Evolutionary conservation across 1,140 invertebrate species (phyloP), one percentile per base, ranked within the genome.

Genomic region (Gryllus bimaculatus): DNA sequence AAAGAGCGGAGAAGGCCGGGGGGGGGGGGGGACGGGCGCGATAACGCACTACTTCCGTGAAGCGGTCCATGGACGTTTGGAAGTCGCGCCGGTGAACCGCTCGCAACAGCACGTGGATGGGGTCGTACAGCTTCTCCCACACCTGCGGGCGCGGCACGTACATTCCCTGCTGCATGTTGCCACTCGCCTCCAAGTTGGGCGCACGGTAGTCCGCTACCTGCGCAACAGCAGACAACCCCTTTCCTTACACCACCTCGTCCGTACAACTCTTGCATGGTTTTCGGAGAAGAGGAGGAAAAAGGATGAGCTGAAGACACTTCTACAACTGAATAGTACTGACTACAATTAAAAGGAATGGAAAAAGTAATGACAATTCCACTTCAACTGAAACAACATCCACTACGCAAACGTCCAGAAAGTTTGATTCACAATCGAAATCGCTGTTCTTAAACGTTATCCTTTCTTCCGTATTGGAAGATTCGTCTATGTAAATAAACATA

Each of bases 121-220:
- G 97, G 88, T 99, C 96, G 85, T 96, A 99, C 82, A 96, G 91
- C 79, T 92, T 89, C 83, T 96, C 92, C 97, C 97, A 99, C 39
- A 98, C 93, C 39, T 90, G 87, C 49, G 93, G 88, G 85, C 95
- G 95, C 12, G 96, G 96, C 74, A 94, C 92, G 86, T 98, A 99
- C 87, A 96, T 93, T 15, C 97, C 97, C 85, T 99, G 96, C 83
- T 97, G 93, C 88, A 98, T 92, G 81, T 93, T 94, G n/a, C 79
- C 93, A 83, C 91, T 91, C 0, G 90, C 89, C 84, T 95, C 94
- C 81, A 94, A 89, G 84, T 92, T 92, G 26, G 93, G 94, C 18
- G 92, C 92, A 82, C 90, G 89, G 83, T 94, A 95, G 82, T 94
- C 91, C 8, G 93, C 92, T 13, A 94, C 89, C 90, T 92, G 78